A percentile compares a stretch with the other conserved stretches of the same genome.
Evolutionary conservation across 2,888 invertebrate genomes (phyloP).

Genomic region (Pheosia tremula): DNA sequence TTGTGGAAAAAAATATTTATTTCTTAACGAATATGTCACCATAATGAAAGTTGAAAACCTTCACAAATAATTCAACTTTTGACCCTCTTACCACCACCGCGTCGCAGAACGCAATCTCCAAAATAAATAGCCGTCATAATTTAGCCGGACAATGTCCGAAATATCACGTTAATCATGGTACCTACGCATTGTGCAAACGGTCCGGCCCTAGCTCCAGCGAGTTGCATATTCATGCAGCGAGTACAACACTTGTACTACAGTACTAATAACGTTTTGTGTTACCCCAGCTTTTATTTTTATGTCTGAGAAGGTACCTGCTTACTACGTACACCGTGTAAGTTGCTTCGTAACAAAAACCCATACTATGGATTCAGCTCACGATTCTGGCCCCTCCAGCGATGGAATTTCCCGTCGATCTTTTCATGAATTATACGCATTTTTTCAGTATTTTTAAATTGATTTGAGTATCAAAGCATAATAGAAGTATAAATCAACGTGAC

Average conservation of each 20-base stretch:
- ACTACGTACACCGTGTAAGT: too few relatives aligned
- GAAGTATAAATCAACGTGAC: too few relatives aligned
- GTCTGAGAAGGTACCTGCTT: conserved; percentile 17
- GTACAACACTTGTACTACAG: conserved; percentile 37
- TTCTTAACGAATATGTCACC: not conserved
- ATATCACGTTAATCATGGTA: conserved; percentile 55
- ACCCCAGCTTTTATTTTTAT: conserved; percentile 40
- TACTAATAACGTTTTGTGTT: conserved; percentile 50
- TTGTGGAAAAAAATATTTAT: too few relatives aligned
- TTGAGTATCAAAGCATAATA: too few relatives aligned
- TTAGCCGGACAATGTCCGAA: conserved; percentile 56
- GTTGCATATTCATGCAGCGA: conserved; percentile 47
- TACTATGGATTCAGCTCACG: too few relatives aligned
- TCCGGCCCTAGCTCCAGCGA: conserved; percentile 26
- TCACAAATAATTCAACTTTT: conserved; percentile 25
- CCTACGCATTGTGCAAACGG: conserved; percentile 37
- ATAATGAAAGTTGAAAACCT: conserved; percentile 10
- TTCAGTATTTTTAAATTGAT: too few relatives aligned
- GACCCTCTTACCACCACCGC: conserved; percentile 23
- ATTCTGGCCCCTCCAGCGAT: too few relatives aligned
- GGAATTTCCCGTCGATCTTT: too few relatives aligned
- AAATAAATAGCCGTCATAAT: conserved; percentile 57
- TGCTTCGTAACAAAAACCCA: too few relatives aligned
- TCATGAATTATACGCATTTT: too few relatives aligned
- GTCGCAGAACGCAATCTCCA: conserved; percentile 45